These are phyloP conservation scores for Drosophila pseudotakahashii DNA, from an alignment of 2,888 invertebrate species.

Conservation along the genomic window DNA sequence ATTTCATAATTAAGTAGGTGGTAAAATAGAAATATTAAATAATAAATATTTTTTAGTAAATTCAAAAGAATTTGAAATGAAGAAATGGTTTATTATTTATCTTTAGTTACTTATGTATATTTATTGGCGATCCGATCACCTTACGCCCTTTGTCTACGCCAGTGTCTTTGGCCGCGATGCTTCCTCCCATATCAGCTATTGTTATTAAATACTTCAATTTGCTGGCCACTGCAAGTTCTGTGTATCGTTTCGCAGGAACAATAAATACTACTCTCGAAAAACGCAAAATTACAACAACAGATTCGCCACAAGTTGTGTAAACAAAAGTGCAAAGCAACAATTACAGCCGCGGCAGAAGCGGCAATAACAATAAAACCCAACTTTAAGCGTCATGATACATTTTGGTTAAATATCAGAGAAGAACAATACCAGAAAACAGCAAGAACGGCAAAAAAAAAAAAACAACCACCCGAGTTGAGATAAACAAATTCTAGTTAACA, in stretches of 20 bases:
- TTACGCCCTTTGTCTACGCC: slow-evolving; percentile 11
- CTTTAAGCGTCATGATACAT: slow-evolving; percentile 76
- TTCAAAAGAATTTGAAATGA: not conserved
- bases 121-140: slow-evolving; percentile 8
- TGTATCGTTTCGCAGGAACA: slow-evolving; percentile 74
- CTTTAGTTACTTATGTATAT: not conserved
- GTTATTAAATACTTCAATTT: slow-evolving; percentile 58
- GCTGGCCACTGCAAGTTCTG: slow-evolving; percentile 64
- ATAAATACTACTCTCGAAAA: slow-evolving; percentile 61
- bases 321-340: slow-evolving; percentile 65
- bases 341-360: slow-evolving; percentile 30
- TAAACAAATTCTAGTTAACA: slow-evolving; percentile 76
- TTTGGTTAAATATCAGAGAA: slow-evolving; percentile 73
- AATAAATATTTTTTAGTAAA: no score
- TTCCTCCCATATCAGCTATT: slow-evolving; percentile 2
- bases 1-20: no score
- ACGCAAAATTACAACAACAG: slow-evolving; percentile 55
- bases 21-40: no score
- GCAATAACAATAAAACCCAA: slow-evolving; percentile 50
- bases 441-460: not conserved
- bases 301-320: slow-evolving; percentile 66
- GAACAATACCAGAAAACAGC: slow-evolving; percentile 43
- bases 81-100: slow-evolving; percentile 3
- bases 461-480: slow-evolving; percentile 65
- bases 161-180: not conserved